Evolutionary conservation across 2,888 invertebrate genomes (phyloP), one percentile per base, ranked within the genome.

Genomic region (Belgica antarctica): DNA sequence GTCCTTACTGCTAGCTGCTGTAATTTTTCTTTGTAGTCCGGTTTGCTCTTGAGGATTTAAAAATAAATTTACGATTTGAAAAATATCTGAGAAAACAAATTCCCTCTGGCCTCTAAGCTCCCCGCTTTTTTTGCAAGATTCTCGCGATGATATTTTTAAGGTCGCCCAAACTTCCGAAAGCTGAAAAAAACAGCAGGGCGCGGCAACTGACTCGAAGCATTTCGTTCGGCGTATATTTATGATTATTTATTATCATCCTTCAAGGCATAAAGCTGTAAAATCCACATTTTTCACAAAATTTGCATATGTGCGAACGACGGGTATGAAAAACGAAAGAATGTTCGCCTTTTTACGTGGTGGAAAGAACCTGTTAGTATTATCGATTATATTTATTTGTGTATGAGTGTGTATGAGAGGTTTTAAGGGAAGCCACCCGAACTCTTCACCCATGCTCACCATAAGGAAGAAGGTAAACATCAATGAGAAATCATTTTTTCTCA

Each of bases 331-430:
- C 17, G 28, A 61, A 12, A 25, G 41, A 24, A 62, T 15, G 28
- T 62, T 62, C 52, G 22, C 52, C 5, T 52, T 19, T 17, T 17
- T n/a, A 7, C 22, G 17, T 52, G 19, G 52, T 22, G 1, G 52
- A n/a, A 62, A 34, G 19, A 62, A 62, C 62, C 62, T 62, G 62
- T 62, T 63, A 34, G 63, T 41, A 31, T 63, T 63, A 63, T 63
- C 63, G 63, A 63, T 63, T 63, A 63, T 59, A 15, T 15, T 61
- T 61, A 28, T 61, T n/a, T 27, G 27, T 63, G 31, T 36, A 28
- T 31, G 12, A 12, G n/a, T n/a, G 36, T 62, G 62, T 36, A 31
- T 22, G 52, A 22, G 22, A 52, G 7, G 34, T 52, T 41, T 22
- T 17, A 52, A 41, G 41, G 41, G 41, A 41, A 15, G 5, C 3